These are phyloP conservation scores for Anaspis maculata DNA, from an alignment of 2,888 invertebrate genomes.

Conservation along the genomic window DNA sequence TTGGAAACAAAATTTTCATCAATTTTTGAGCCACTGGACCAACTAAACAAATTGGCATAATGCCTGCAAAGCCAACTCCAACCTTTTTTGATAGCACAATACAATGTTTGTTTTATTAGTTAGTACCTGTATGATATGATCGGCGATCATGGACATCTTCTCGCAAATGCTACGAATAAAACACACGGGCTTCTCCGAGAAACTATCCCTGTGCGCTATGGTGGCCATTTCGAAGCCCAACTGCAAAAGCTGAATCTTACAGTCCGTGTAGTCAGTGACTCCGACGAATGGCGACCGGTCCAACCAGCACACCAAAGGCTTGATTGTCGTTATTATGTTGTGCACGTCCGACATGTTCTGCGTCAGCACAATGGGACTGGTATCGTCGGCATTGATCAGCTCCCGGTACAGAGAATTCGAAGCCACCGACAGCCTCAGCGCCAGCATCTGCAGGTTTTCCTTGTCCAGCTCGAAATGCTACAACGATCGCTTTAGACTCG, in stretches of 20 bases:
- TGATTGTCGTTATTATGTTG: constrained; percentile 73
- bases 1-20: too few relatives aligned
- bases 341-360: constrained; percentile 80
- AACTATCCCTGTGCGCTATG: constrained; percentile 82
- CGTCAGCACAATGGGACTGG: constrained; percentile 56
- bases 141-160: constrained; percentile 68
- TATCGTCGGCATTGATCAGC: constrained; percentile 48
- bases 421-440: constrained; percentile 73
- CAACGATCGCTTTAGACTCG: constrained; percentile 22
- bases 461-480: constrained; percentile 86
- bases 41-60: too few relatives aligned
- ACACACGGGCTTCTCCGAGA: constrained; percentile 78
- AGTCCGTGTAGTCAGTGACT: constrained; percentile 60
- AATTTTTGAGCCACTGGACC: too few relatives aligned
- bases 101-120: too few relatives aligned
- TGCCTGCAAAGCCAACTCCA: too few relatives aligned
- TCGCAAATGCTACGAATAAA: constrained; percentile 66
- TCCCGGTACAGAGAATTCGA: constrained; percentile 72
- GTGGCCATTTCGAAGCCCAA: constrained; percentile 81
- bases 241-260: constrained; percentile 64
- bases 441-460: constrained; percentile 86
- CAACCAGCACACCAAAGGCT: constrained; percentile 84
- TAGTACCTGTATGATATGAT: constrained; percentile 77
- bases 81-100: too few relatives aligned
- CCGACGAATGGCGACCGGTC: constrained; percentile 65